Conservation (phyloP, 2,888 invertebrate genomes). For the Branchellion lobata region DNA sequence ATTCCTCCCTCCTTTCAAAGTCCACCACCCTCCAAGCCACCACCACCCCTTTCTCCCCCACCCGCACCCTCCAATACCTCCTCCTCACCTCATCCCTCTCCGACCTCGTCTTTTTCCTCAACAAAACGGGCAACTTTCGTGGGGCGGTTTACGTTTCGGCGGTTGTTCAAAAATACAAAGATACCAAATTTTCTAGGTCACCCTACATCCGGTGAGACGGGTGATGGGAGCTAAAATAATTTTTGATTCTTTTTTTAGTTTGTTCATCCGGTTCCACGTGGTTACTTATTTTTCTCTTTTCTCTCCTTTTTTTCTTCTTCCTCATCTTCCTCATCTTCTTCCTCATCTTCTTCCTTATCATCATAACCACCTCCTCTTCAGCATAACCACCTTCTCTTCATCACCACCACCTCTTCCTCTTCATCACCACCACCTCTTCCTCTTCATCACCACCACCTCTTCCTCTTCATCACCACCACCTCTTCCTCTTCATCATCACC, state of each 20-base stretch:
- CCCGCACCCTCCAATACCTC: slow-evolving; percentile 30
- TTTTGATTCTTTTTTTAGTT: background rate
- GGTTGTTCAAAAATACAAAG: slow-evolving; percentile 5
- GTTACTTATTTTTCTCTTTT: background rate
- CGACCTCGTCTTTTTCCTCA: slow-evolving; percentile 1
- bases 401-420: too few species aligned
- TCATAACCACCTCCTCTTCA: too few species aligned
- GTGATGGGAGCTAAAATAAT: background rate
- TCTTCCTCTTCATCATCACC: too few species aligned
- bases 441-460: too few species aligned
- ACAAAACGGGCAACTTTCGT: background rate
- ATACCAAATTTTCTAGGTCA: background rate
- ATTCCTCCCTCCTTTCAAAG: slow-evolving; percentile 25
- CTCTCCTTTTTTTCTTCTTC: background rate
- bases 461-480: too few species aligned
- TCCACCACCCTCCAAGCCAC: slow-evolving; percentile 6
- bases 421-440: too few species aligned
- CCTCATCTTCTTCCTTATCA: too few species aligned
- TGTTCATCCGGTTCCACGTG: background rate
- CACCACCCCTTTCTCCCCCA: background rate
- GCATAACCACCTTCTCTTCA: too few species aligned
- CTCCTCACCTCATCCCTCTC: background rate
- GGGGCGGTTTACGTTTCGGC: slow-evolving; percentile 6
- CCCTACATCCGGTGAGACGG: background rate
- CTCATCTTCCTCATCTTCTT: too few species aligned